phyloP scores from a whole-genome alignment of 2,888 invertebrate genomes.

The Smittia aterrima region DNA sequence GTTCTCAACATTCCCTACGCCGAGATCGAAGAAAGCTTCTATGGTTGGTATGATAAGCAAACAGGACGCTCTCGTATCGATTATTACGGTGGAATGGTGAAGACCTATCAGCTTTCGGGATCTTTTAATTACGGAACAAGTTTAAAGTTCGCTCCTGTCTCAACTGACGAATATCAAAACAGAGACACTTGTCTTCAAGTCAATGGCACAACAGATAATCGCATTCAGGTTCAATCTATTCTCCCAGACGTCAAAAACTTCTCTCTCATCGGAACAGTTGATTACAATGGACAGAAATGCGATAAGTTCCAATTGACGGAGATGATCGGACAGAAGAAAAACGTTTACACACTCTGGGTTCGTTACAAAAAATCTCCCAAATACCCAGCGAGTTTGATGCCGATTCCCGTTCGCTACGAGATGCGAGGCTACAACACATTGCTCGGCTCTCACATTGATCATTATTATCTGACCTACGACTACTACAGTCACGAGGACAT shows the following conservation, averaged over 20 bases:
- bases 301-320: slow-evolving; percentile 75
- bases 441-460: slow-evolving; percentile 94
- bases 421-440: slow-evolving; percentile 92
- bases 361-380: slow-evolving; percentile 64
- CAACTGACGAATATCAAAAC: slow-evolving; percentile 70
- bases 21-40: slow-evolving; percentile 88
- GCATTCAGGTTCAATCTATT: slow-evolving; percentile 70
- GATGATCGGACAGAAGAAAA: slow-evolving; percentile 73
- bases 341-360: slow-evolving; percentile 88
- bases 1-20: slow-evolving; percentile 87
- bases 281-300: slow-evolving; percentile 67
- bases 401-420: slow-evolving; percentile 80
- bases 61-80: slow-evolving; percentile 82
- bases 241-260: slow-evolving; percentile 80
- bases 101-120: slow-evolving; percentile 74
- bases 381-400: slow-evolving; percentile 54
- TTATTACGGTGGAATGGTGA: slow-evolving; percentile 94
- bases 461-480: slow-evolving; percentile 83
- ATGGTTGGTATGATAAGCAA: slow-evolving; percentile 78
- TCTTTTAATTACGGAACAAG: slow-evolving; percentile 67
- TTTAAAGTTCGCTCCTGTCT: slow-evolving; percentile 81
- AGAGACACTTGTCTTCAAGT: slow-evolving; percentile 77
- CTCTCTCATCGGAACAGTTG: slow-evolving; percentile 64
- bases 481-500: slow-evolving; percentile 66
- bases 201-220: slow-evolving; percentile 66